Conservation (phyloP, 2,797 vertebrate genomes). For the Myripristis jacobus region DNA sequence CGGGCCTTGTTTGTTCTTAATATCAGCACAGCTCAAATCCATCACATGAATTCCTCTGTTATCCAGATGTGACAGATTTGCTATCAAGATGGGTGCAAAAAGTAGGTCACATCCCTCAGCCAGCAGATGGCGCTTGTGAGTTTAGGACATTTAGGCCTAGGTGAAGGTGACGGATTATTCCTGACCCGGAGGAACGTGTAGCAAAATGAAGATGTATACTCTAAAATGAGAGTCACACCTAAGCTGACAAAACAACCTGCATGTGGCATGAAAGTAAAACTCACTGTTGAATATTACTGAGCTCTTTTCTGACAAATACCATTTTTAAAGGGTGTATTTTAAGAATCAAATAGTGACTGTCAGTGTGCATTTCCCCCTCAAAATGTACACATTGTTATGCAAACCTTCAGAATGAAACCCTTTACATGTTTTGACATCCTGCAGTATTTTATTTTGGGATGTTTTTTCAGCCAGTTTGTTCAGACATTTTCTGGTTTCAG, state of each 20-base stretch:
- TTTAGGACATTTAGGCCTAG: background rate
- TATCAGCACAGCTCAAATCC: background rate
- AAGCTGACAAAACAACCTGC: no score
- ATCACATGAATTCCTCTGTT: constrained; percentile 9
- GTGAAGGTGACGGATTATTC: background rate
- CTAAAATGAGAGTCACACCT: no score
- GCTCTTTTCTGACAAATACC: no score
- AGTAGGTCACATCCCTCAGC: constrained; percentile 14
- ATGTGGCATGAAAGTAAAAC: no score
- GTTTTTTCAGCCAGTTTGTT: background rate
- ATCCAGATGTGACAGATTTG: constrained; percentile 16
- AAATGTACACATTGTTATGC: no score
- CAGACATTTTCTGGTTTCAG: background rate
- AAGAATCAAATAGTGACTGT: background rate
- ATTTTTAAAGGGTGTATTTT: no score
- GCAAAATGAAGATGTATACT: no score
- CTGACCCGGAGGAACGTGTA: background rate
- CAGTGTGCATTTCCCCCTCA: no score
- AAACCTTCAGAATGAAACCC: no score
- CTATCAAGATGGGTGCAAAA: background rate
- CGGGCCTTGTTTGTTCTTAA: background rate
- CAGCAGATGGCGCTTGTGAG: constrained; percentile 64
- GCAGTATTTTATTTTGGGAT: background rate
- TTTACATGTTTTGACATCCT: no score
- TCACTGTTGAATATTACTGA: no score